These are phyloP conservation scores for Neodiprion lecontei DNA, from an alignment of 1,140 invertebrate genomes.

Conservation along the genomic window DNA sequence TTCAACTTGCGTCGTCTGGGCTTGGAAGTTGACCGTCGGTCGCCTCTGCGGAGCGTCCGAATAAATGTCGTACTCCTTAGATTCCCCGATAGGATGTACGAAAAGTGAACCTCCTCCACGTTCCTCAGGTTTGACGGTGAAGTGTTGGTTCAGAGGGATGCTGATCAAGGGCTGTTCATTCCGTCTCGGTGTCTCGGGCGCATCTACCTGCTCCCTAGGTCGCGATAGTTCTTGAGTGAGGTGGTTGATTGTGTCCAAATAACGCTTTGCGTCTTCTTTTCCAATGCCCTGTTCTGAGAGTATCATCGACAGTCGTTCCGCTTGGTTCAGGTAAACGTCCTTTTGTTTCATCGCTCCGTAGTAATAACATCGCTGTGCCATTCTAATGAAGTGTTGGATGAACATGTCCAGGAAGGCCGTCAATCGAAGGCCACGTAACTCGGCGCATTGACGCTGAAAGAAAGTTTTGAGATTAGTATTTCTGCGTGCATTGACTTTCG, in stretches of 20 bases:
- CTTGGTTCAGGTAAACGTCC: conserved; percentile 72
- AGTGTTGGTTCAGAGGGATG: conserved; percentile 37
- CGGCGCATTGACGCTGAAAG: conserved; percentile 45
- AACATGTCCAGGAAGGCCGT: conserved; percentile 71
- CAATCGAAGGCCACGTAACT: conserved; percentile 51
- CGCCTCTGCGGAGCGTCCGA: not conserved
- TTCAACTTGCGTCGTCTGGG: not conserved
- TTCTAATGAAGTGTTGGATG: conserved; percentile 72
- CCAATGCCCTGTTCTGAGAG: conserved; percentile 65
- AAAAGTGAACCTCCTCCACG: not conserved
- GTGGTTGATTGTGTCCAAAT: conserved; percentile 55
- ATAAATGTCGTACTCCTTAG: not conserved
- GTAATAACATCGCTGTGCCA: conserved; percentile 68
- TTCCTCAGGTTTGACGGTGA: conserved; percentile 12
- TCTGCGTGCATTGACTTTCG: conserved; percentile 29
- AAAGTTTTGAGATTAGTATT: not conserved
- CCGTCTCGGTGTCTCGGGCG: conserved; percentile 43
- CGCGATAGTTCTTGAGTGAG: conserved; percentile 40
- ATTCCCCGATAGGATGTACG: not conserved
- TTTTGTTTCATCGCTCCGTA: conserved; percentile 67
- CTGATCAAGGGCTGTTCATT: conserved; percentile 46
- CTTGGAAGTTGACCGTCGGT: not conserved
- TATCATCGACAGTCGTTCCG: conserved; percentile 69
- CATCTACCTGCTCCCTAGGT: conserved; percentile 17
- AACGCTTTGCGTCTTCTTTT: conserved; percentile 59